These are phyloP conservation scores for Malacoraja senta DNA, from an alignment of 2,797 vertebrate species.

Conservation along the genomic window DNA sequence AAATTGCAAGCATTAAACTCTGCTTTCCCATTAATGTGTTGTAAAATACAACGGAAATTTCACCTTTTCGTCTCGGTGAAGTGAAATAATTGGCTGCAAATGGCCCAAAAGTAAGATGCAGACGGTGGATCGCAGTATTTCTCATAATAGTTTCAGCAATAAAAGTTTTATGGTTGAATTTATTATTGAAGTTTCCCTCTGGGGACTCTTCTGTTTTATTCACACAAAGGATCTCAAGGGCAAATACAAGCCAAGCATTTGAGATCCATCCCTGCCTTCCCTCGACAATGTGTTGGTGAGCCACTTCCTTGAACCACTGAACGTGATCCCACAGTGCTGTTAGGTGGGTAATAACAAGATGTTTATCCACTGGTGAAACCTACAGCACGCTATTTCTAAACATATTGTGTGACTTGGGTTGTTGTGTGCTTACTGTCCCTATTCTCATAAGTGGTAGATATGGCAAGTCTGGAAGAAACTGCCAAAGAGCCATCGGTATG, in stretches of 20 bases:
- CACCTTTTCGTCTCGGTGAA: not conserved
- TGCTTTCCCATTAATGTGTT: not conserved
- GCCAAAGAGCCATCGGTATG: not conserved
- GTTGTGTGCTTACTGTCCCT: not conserved
- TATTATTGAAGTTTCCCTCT: not conserved
- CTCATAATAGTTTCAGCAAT: not conserved
- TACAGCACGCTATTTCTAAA: no score
- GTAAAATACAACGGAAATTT: slow-evolving; percentile 1
- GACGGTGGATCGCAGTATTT: not conserved
- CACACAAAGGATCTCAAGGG: no score
- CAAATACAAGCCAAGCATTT: no score
- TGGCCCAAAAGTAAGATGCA: not conserved
- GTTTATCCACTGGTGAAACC: no score
- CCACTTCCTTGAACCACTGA: no score
- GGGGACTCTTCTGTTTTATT: not conserved
- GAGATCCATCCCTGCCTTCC: no score
- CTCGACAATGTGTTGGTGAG: no score
- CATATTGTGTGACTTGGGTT: not conserved
- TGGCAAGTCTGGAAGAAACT: not conserved
- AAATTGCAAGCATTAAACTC: not conserved
- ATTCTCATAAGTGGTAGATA: not conserved
- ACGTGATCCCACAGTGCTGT: no score
- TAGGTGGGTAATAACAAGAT: no score
- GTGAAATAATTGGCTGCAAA: not conserved
- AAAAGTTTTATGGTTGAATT: not conserved